Base-by-base conservation (phyloP, 1,140 invertebrate species). In the Holotrichia oblita region DNA sequence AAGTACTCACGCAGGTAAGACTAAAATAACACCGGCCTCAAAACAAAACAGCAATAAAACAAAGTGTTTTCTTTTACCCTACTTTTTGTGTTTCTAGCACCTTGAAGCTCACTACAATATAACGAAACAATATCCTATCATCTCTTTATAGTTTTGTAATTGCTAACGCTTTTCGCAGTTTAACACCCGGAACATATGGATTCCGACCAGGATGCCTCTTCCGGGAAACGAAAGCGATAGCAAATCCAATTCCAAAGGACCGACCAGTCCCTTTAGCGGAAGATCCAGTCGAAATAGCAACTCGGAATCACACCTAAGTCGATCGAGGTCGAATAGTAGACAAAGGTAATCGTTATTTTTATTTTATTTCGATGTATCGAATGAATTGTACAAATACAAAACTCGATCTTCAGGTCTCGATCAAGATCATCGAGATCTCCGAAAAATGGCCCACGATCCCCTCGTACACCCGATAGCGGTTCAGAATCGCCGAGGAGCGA, bases 181-280 rank as follows among this genome's bases (percentile, higher is more conserved):
- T 77, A 4, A 22, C 61, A 73, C 69, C 79, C 75, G 14, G 72
- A 42, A 24, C 69, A 75, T 8, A 85, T 87, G 86, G 85, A 87
- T 79, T 86, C 85, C 7, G 86, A 86, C 44, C 80, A 82, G 79
- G 85, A 85, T 77, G 83, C 81, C 14, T 20, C 61, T 64, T 86
- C 85, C n/a, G 83, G 81, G 27, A 84, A n/a, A 80, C 79, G 84
- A 85, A 72, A 83, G 81, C 77, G 84, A 83, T 14, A 81, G 61
- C 77, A 79, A 81, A 80, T 80, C 76, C 34, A 73, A 40, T 41
- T 77, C 10, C 40, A 78, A 73, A 40, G 73, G 41, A 48, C 79
- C 80, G 61, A 77, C 72, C 2, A 82, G 79, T 40, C 79, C 80
- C 2, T 79, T 75, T 10, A 59, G 72, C 6, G 40, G 61, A 3